Base-by-base conservation (phyloP, 1,140 invertebrate species). In the Daktulosphaira vitifoliae region DNA sequence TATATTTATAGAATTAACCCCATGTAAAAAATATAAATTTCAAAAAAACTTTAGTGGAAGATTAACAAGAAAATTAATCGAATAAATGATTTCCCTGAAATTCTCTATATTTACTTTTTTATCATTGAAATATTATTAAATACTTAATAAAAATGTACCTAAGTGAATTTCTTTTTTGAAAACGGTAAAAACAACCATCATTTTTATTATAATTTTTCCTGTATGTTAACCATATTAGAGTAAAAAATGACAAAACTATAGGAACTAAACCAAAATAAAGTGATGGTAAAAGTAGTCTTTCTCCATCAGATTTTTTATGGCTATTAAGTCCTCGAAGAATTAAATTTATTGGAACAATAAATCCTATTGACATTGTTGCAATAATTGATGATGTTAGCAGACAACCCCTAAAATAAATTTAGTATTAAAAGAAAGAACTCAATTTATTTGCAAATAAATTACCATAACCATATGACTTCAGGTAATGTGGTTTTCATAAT, bases 401-500 rank as follows among this genome's bases (percentile, higher is more conserved):
- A 46, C 56, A 62, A 13, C 56, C 56, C 56, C 56, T 62, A 62
- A 5, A 8, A 22, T n/a, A 37, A 48, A 62, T 29, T 20, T 29
- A 8, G 29, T 46, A 48, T 48, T 13, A 48, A 62, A 26, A 15
- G 9, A 48, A 33, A 15, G 15, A 20, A 48, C n/a, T n/a, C 15
- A 59, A 13, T 62, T 16, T 26, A 20, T 44, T 18, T 4, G 26
- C 15, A 7, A 25, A 44, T 23, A 33, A 37, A 26, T 79, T 78
- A 91, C 89, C 90, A 92, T 29, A 94, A 76, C 90, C 90, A 93
- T 48, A 93, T 75, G 26, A 89, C 83, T 78, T 93, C 88, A 5
- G 88, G 88, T 8, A 93, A 73, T 56, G 93, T 87, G 38, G 90
- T 92, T 62, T 89, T 89, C 70, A 93, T 78, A n/a, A 94, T 73